Evolutionary conservation across 2,113 vertebrate genomes (phyloP).

Genomic region (Columba janthina): DNA sequence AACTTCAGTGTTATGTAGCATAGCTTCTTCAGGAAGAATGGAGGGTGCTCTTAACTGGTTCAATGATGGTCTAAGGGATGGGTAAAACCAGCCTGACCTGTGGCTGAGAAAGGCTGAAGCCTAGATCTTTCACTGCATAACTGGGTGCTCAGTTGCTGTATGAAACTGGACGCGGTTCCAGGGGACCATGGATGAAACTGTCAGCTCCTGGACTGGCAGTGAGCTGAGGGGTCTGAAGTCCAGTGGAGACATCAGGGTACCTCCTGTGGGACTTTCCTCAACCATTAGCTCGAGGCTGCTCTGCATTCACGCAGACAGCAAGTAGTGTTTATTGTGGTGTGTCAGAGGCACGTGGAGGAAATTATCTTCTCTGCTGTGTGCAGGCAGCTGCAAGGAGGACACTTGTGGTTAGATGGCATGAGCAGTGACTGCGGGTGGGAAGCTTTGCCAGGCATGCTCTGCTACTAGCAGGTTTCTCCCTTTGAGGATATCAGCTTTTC

Average conservation of each 20-base stretch:
- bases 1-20: background rate
- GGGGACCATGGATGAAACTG: background rate
- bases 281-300: accelerated
- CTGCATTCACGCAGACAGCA: background rate
- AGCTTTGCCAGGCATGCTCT: background rate
- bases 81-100: background rate
- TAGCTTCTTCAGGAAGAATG: background rate
- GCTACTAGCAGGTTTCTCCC: background rate
- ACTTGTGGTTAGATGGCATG: background rate
- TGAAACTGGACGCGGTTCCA: background rate
- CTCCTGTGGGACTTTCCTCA: background rate
- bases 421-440: background rate
- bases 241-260: background rate
- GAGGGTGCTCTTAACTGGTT: background rate
- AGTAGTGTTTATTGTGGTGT: accelerated
- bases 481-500: background rate
- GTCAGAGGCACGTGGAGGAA: background rate
- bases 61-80: background rate
- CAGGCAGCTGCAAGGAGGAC: background rate
- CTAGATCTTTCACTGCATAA: background rate
- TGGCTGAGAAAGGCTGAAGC: background rate
- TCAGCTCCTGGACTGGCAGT: background rate
- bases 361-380: background rate
- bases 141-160: background rate
- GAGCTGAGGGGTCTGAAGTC: background rate